A percentile compares a stretch with the other conserved stretches of the same genome.
These are phyloP conservation scores for Drosophila prostipennis DNA, from an alignment of 2,888 invertebrate species.

Conservation along the genomic window DNA sequence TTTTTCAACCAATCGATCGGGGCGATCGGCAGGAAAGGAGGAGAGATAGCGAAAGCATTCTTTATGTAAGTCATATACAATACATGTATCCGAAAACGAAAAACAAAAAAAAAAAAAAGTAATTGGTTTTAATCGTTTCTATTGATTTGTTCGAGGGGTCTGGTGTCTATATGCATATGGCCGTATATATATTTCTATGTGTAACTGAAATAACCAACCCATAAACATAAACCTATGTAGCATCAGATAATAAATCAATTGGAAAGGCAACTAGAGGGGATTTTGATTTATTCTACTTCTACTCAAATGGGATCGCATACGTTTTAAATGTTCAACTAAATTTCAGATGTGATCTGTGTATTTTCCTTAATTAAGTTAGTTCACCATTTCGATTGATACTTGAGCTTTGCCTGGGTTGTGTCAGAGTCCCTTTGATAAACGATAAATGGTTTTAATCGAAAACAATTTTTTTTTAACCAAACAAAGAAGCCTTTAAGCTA, in stretches of 20 bases:
- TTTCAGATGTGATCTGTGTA: constrained; percentile 1
- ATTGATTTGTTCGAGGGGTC: constrained; percentile 8
- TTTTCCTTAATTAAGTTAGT: neutral
- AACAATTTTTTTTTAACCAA: constrained; percentile 16
- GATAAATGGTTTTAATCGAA: constrained; percentile 11
- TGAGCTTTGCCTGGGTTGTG: constrained; percentile 41
- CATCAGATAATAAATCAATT: constrained; percentile 28
- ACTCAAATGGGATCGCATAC: neutral
- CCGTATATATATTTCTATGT: constrained; percentile 17
- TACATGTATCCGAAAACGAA: constrained; percentile 16
- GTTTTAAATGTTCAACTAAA: neutral
- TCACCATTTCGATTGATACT: constrained; percentile 21
- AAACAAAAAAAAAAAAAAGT: neutral
- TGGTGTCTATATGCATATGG: constrained; percentile 10
- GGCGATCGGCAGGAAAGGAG: constrained; percentile 13
- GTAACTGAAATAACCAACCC: constrained; percentile 28
- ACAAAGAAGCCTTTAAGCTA: constrained; percentile 32
- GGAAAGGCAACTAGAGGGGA: constrained; percentile 3
- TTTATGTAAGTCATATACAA: constrained; percentile 31
- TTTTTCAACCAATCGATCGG: constrained; percentile 39
- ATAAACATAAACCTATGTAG: constrained; percentile 31
- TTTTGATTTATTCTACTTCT: neutral
- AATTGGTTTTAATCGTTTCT: constrained; percentile 13
- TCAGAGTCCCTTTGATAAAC: constrained; percentile 20
- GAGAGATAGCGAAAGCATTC: constrained; percentile 33